Conservation (phyloP, 2,113 vertebrate species). For the Lamprologus ornatipinnis region DNA sequence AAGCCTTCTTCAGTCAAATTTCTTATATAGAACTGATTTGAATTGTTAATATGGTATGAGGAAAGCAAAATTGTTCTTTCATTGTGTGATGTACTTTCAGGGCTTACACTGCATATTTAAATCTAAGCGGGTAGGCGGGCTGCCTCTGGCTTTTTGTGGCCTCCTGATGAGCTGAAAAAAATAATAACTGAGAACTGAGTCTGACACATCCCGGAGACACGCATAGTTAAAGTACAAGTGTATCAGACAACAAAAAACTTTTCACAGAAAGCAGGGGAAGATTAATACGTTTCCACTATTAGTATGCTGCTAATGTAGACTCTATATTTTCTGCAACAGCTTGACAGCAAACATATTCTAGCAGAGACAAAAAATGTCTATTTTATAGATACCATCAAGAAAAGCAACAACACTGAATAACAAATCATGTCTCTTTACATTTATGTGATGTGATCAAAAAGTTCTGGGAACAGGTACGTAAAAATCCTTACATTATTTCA, state of each 20-base stretch:
- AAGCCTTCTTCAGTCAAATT: conserved; percentile 8
- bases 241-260: not conserved
- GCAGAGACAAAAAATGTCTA: not conserved
- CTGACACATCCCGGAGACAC: not conserved
- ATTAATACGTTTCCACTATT: not conserved
- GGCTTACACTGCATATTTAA: not conserved
- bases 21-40: not conserved
- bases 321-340: not conserved
- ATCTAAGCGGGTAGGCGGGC: not conserved
- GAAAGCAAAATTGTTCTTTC: conserved; percentile 13
- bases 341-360: not conserved
- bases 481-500: not conserved
- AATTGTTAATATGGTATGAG: conserved; percentile 11
- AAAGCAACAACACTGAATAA: not conserved
- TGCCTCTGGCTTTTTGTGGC: conserved; percentile 12
- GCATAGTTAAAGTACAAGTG: not conserved
- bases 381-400: not conserved
- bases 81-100: not conserved
- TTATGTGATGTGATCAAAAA: not conserved
- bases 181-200: not conserved
- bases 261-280: not conserved
- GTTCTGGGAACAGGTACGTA: rapidly evolving
- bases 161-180: conserved; percentile 13
- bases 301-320: not conserved
- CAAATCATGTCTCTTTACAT: not conserved